Conservation (phyloP, 1,140 invertebrate species). For the Harpegnathos saltator region DNA sequence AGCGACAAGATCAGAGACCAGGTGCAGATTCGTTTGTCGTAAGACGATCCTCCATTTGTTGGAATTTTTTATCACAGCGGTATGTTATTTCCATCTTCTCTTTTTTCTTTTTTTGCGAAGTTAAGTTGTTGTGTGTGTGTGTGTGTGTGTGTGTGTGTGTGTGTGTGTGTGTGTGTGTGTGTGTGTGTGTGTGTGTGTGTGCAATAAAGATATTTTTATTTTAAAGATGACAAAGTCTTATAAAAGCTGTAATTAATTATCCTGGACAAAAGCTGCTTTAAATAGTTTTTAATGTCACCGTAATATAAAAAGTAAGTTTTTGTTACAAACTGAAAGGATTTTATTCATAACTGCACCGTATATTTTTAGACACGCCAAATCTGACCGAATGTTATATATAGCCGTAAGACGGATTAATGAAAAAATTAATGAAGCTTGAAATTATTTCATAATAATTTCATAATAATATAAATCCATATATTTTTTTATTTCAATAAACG, state of each 20-base stretch:
- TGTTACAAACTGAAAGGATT: constrained; percentile 10
- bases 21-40: background rate
- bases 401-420: background rate
- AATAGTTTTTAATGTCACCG: background rate
- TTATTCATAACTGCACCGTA: background rate
- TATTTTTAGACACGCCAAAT: background rate
- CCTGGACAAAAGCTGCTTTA: background rate
- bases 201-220: background rate
- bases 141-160: too few species aligned
- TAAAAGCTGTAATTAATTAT: constrained; percentile 31
- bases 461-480: background rate
- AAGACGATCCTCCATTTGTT: background rate
- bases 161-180: too few species aligned
- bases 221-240: background rate
- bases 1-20: background rate
- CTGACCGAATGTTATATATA: background rate
- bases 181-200: too few species aligned
- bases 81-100: background rate
- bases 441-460: background rate
- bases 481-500: background rate
- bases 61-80: background rate
- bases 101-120: too few species aligned
- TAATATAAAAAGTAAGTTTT: constrained; percentile 21
- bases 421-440: background rate
- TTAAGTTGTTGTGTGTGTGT: background rate